phyloP scores from a whole-genome alignment of 1,140 invertebrate species.

The Uloborus diversus region DNA sequence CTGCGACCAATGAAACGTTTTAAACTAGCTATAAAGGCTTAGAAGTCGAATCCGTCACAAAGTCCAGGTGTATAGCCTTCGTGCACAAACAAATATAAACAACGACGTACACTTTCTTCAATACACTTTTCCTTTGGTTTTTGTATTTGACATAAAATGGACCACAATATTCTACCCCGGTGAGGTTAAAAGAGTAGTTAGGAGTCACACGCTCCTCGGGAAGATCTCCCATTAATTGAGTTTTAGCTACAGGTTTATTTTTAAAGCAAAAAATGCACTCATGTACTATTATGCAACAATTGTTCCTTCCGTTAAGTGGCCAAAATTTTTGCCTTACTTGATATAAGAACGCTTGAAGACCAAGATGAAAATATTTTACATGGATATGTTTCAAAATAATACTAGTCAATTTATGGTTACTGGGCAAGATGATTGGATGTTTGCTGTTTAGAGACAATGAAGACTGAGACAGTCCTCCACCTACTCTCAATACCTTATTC shows the following conservation, averaged over 20 bases:
- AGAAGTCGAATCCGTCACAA: neutral
- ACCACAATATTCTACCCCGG: neutral
- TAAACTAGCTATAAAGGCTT: neutral
- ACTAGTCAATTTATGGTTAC: neutral
- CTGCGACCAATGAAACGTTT: neutral
- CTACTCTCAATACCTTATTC: too few species aligned
- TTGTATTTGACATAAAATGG: conserved; percentile 20
- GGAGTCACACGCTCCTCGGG: neutral
- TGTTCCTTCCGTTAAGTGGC: neutral
- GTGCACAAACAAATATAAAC: neutral
- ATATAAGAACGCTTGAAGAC: neutral
- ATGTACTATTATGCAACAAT: neutral
- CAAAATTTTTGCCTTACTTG: neutral
- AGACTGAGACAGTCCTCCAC: too few species aligned
- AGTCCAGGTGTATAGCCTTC: neutral
- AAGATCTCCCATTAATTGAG: neutral
- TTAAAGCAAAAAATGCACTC: neutral
- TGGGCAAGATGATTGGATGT: neutral
- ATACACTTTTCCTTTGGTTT: neutral
- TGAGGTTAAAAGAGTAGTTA: neutral
- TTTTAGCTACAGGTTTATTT: neutral
- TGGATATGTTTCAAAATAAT: neutral
- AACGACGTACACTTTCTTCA: neutral
- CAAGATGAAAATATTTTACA: too few species aligned
- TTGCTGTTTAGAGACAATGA: too few species aligned